Conservation (phyloP, 2,113 vertebrate genomes). For the Polypterus senegalus region DNA sequence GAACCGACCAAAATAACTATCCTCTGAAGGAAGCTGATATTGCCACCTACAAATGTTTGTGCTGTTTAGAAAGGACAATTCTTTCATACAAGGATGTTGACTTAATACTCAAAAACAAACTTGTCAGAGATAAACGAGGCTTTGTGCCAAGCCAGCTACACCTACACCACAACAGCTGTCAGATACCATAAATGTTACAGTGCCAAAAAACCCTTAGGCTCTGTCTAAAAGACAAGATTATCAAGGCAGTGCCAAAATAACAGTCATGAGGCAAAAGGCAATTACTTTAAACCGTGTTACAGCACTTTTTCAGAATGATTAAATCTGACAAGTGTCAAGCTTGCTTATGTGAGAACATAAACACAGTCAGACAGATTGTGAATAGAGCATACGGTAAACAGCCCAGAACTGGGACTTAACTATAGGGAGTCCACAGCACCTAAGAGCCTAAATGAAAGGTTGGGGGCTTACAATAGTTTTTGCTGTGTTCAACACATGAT, state of each 20-base stretch:
- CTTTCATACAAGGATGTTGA: not conserved
- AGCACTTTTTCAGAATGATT: conserved; percentile 20
- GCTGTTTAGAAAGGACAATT: too few relatives aligned
- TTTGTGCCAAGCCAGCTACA: conserved; percentile 25
- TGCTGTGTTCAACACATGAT: too few relatives aligned
- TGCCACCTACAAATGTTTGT: too few relatives aligned
- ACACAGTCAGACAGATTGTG: too few relatives aligned
- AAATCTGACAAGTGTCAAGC: conserved; percentile 25
- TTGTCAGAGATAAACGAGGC: conserved; percentile 24
- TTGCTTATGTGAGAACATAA: not conserved
- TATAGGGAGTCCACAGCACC: too few relatives aligned
- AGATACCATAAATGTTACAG: conserved; percentile 14
- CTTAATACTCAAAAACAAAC: conserved; percentile 4
- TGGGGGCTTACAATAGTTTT: too few relatives aligned
- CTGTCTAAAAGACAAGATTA: conserved; percentile 27
- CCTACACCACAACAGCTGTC: conserved; percentile 27
- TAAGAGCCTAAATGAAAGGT: too few relatives aligned
- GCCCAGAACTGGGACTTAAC: too few relatives aligned
- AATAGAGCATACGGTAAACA: too few relatives aligned
- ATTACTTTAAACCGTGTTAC: conserved; percentile 31
- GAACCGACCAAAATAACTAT: too few relatives aligned
- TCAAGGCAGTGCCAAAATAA: conserved; percentile 36
- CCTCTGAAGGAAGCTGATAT: too few relatives aligned
- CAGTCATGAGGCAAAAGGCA: conserved; percentile 32
- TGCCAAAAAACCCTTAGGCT: conserved; percentile 31